Conservation (phyloP, 2,113 vertebrate species). For the Rafetus swinhoei region DNA sequence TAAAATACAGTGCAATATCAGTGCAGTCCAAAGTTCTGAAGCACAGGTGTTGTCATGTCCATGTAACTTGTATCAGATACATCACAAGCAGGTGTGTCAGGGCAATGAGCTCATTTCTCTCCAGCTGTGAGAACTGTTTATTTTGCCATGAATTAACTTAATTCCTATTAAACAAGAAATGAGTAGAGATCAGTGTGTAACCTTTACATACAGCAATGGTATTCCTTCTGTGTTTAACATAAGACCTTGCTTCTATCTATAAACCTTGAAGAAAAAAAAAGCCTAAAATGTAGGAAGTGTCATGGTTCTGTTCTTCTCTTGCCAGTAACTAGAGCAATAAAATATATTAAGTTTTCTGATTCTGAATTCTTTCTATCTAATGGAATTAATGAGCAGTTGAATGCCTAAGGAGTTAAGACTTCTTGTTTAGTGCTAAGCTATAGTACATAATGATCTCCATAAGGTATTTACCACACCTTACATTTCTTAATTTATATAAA, state of each 20-base stretch:
- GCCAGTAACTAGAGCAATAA: not conserved
- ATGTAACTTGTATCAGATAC: not conserved
- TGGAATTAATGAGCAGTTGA: not conserved
- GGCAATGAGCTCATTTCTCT: not conserved
- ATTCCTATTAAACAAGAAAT: rapidly evolving
- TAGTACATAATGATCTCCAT: not conserved
- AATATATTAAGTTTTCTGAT: not conserved
- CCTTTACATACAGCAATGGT: not conserved
- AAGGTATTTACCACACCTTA: not conserved
- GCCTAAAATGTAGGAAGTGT: not conserved
- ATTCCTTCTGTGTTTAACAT: not conserved
- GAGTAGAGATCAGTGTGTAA: not conserved
- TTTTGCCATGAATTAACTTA: not conserved
- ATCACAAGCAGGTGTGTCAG: not conserved
- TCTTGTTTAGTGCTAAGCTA: not conserved
- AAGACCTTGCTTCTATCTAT: not conserved
- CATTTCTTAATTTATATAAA: not conserved
- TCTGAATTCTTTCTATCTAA: not conserved
- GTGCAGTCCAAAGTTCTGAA: not conserved
- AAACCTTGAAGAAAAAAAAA: not conserved
- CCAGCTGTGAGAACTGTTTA: not conserved
- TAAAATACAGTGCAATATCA: not conserved
- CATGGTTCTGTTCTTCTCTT: not conserved
- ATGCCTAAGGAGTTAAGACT: not conserved
- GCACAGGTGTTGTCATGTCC: not conserved